Evolutionary conservation across 2,113 vertebrate species (phyloP).

Genomic region (Trematocara stigmaticum): DNA sequence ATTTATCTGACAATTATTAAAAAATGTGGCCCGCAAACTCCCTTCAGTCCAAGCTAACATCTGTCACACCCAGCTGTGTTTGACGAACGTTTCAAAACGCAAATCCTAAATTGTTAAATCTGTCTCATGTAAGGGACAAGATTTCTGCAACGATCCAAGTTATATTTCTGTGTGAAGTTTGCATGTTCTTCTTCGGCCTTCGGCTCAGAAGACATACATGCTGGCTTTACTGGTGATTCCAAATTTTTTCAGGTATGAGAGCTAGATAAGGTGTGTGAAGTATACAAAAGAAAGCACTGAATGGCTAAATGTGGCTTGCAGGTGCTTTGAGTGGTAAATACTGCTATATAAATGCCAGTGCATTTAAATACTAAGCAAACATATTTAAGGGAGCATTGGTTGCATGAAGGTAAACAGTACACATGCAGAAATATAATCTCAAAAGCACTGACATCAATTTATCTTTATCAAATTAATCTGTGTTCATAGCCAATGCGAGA

Average conservation of each 20-base stretch:
- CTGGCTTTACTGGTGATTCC: not conserved
- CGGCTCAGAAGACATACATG: not conserved
- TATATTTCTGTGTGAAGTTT: not conserved
- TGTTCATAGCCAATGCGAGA: not conserved
- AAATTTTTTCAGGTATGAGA: not conserved
- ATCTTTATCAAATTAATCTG: not conserved
- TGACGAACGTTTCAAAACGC: not conserved
- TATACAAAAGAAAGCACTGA: not conserved
- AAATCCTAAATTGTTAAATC: not conserved
- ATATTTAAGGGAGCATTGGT: not conserved
- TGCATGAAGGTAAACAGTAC: not conserved
- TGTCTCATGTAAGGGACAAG: not conserved
- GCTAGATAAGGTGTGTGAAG: not conserved
- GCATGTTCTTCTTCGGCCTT: not conserved
- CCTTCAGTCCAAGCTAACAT: not conserved
- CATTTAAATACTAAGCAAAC: not conserved
- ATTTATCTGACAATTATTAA: not conserved
- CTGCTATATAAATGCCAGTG: not conserved
- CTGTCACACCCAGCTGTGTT: not conserved
- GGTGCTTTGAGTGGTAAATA: not conserved
- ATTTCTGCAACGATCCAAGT: not conserved
- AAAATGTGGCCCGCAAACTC: not conserved
- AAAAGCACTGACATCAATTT: not conserved
- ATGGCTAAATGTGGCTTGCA: not conserved
- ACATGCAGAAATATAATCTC: not conserved